Conservation (phyloP, 2,797 vertebrate genomes). For the Acestrorhynchus altus region DNA sequence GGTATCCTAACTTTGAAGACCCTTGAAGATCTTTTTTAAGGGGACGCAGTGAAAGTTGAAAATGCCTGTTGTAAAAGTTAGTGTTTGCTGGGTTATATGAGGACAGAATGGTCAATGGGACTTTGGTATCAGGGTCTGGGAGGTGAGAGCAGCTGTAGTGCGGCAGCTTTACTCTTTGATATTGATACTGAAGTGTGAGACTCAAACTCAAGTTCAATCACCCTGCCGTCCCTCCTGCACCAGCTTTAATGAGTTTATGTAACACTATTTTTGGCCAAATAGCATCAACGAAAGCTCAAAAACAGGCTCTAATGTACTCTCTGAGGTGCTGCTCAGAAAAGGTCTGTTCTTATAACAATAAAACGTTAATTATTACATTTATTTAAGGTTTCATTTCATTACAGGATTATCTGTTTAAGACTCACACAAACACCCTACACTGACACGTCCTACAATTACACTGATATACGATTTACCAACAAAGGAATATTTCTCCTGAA, state of each 20-base stretch:
- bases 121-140: background rate
- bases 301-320: background rate
- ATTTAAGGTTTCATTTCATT: background rate
- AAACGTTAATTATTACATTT: background rate
- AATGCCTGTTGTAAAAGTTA: too few species aligned
- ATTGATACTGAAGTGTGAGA: background rate
- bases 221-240: slow-evolving; percentile 14
- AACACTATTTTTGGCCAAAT: slow-evolving; percentile 3
- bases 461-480: too few species aligned
- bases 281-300: background rate
- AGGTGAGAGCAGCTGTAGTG: background rate
- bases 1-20: too few species aligned
- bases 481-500: too few species aligned
- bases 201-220: background rate
- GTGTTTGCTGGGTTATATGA: background rate
- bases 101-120: background rate
- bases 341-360: background rate
- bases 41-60: too few species aligned
- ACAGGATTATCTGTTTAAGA: too few species aligned
- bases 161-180: background rate
- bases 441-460: too few species aligned
- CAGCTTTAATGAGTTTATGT: slow-evolving; percentile 21
- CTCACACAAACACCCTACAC: too few species aligned
- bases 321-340: background rate
- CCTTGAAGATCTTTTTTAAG: too few species aligned